Evolutionary conservation across 2,888 invertebrate genomes (phyloP), one percentile per base, ranked within the genome.

Genomic region (Drosophila nr. fundita): DNA sequence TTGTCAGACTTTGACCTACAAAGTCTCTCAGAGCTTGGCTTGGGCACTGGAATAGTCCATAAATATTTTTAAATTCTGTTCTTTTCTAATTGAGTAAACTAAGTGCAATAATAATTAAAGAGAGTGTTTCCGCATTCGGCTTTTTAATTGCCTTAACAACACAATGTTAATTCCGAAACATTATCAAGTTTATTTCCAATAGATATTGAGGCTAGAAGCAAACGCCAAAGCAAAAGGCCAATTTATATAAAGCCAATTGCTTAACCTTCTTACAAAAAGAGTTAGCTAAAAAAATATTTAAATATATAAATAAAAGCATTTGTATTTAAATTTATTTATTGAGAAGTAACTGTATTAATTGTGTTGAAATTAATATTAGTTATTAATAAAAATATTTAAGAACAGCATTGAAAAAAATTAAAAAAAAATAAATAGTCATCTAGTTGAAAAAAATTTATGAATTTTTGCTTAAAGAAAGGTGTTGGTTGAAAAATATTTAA

Each of bases 1-100:
- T 78, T 80, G 72, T 77, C 59, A 21, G 21, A 8, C 40, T 38
- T 27, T 48, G 52, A 48, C 60, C 49, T n/a, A 49, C 29, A 53
- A 40, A 53, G 29, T 50, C 45, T 15, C 8, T 24, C 15, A 15
- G 45, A 45, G 45, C 2, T 24, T 13, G 13, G 13, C 21, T 45
- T 3, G 3, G 7, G 42, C 21, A 42, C 6, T 45, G 21, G 7
- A 13, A 45, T 13, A 21, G 15, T 45, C 2, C 13, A 21, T 21
- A 21, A 45, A 45, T 21, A 34, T 34, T 49, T 42, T 32, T 11
- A 11, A 38, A 15, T 40, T 36, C 13, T 45, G 13, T 58, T 21
- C 36, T 21, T 45, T 4, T 8, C 8, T 15, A 45, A 15, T 8
- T 45, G 21, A 45, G 21, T 45, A 21, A 45, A 21, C 45, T 8